Evolutionary conservation across 2,113 vertebrate genomes (phyloP).

Genomic region (Nanorana parkeri): DNA sequence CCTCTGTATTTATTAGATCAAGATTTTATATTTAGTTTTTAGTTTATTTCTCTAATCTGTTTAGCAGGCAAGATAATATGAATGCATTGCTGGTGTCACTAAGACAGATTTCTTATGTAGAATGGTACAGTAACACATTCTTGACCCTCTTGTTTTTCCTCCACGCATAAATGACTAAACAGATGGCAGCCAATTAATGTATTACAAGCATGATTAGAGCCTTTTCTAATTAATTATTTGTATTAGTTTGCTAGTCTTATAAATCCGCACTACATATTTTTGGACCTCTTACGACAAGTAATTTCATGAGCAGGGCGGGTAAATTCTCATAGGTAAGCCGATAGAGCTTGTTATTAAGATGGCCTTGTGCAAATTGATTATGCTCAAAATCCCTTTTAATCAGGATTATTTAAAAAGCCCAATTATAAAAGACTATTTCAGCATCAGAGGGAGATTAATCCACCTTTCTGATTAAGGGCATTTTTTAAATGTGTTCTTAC

Average conservation of each 20-base stretch:
- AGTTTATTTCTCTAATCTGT: neutral
- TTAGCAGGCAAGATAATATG: conserved; percentile 1
- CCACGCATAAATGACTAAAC: conserved; percentile 29
- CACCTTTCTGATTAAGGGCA: conserved; percentile 62
- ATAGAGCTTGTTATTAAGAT: conserved; percentile 71
- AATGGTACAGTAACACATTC: conserved; percentile 15
- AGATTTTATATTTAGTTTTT: too few relatives aligned
- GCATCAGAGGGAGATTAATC: conserved; percentile 54
- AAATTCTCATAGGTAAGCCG: conserved; percentile 68
- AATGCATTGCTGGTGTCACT: conserved; percentile 7
- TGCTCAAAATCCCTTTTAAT: conserved; percentile 74
- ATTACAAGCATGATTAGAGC: conserved; percentile 49
- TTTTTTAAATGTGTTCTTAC: conserved; percentile 55
- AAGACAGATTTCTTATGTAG: conserved; percentile 25
- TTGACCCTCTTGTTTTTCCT: conserved; percentile 29
- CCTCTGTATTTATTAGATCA: too few relatives aligned
- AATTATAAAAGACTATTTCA: conserved; percentile 72
- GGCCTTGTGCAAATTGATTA: conserved; percentile 72
- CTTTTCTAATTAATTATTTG: conserved; percentile 50
- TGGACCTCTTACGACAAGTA: conserved; percentile 57
- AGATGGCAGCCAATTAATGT: conserved; percentile 55
- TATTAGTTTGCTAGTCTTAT: conserved; percentile 48
- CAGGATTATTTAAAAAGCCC: conserved; percentile 74
- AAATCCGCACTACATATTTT: conserved; percentile 54
- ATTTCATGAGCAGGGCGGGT: conserved; percentile 66